A percentile compares a stretch with the other conserved stretches of the same genome.
Conservation (phyloP, 2,797 vertebrate species). For the Distichodus sexfasciatus region DNA sequence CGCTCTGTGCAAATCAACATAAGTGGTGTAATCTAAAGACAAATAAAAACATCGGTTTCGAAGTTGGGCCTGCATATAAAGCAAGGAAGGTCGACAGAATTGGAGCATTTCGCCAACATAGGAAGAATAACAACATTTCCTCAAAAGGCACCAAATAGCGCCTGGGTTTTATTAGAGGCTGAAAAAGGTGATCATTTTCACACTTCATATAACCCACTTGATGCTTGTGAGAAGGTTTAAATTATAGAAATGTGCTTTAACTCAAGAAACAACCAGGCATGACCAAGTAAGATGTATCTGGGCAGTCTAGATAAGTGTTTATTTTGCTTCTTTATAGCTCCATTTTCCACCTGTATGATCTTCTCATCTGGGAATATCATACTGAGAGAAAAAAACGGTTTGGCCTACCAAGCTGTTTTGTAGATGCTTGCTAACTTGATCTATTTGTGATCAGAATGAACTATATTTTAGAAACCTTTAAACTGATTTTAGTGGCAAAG, state of each 20-base stretch:
- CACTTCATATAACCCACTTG: constrained; percentile 2
- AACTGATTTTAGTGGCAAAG: no score
- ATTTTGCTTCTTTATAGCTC: background rate
- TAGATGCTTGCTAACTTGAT: no score
- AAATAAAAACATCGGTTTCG: constrained; percentile 17
- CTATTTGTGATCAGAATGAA: no score
- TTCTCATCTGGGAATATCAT: no score
- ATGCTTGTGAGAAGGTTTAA: no score
- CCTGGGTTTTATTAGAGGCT: background rate
- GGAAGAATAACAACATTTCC: background rate
- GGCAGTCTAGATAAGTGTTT: background rate
- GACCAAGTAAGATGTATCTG: background rate
- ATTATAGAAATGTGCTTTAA: background rate
- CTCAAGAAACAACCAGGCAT: background rate
- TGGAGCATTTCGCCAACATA: background rate
- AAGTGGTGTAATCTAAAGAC: constrained; percentile 3
- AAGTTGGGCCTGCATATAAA: background rate
- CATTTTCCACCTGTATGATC: no score
- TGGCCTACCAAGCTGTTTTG: no score
- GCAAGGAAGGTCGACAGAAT: background rate
- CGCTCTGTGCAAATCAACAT: constrained; percentile 61
- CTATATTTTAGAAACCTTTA: no score
- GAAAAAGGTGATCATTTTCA: background rate
- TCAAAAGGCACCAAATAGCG: background rate
- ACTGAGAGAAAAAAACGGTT: no score